Evolutionary conservation across 2,113 vertebrate genomes (phyloP), one percentile per base, ranked within the genome.

Genomic region (Passer montanus): DNA sequence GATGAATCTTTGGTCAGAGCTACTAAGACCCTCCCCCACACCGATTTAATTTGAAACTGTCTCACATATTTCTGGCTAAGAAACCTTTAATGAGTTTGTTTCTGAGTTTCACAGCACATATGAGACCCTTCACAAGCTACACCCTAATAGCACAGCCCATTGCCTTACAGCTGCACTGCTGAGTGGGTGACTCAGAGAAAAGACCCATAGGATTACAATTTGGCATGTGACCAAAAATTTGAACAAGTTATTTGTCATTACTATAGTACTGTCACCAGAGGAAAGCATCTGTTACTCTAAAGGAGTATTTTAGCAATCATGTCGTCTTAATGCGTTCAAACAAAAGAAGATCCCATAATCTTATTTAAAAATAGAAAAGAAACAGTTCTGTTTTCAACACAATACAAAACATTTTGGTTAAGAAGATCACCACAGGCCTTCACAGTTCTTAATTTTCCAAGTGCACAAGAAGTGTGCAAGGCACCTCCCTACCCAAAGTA

Each of bases 201-300:
- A 83, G 35, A 64, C 47, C 56, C 60, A 56, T 2, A 78, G 46
- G 19, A 72, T 81, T 68, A 58, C 47, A 56, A 4, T 46, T 41
- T 68, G 76, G 85, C 85, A 75, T 1, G 1, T 67, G 33, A 86
- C 26, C 82, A 92, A 70, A 90, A 94, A 74, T 75, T 37, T 37
- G 92, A 92, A 35, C 82, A 90, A 88, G 60, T 84, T 81, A 88
- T 84, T 88, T 93, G 72, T 84, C 73, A 72, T 89, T 90, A 75
- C n/a, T 53, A 11, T 37, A 91, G 82, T 16, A 63, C 33, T 66
- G 33, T 41, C 87, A 88, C 79, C 87, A 92, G 76, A 88, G 79
- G 63, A 86, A 89, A 88, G 64, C 72, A 92, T 89, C 83, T 93
- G 88, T 66, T 92, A 83, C 9, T 1, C 93, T 49, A 72, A 23